A percentile compares a stretch with the other conserved stretches of the same genome.
phyloP scores from a whole-genome alignment of 2,113 vertebrate genomes.

The Plectropomus leopardus region DNA sequence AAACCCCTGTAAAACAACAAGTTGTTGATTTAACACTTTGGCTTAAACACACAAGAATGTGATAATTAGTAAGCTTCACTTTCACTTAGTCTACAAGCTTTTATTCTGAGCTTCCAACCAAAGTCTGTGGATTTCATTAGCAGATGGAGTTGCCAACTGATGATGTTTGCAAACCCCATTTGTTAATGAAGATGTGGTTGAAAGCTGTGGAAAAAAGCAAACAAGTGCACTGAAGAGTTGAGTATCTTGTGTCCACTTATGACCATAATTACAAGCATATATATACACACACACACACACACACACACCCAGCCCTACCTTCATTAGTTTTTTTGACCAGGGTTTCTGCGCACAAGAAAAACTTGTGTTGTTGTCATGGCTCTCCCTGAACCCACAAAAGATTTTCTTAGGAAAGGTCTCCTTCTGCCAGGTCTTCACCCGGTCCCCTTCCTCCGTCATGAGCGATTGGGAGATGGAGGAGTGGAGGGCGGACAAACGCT shows the following conservation, averaged over 20 bases:
- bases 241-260: background rate
- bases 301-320: constrained; percentile 71
- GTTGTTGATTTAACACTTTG: no score
- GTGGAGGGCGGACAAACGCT: constrained; percentile 86
- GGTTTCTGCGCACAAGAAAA: constrained; percentile 88
- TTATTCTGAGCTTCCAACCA: background rate
- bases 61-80: no score
- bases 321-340: constrained; percentile 87
- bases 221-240: background rate
- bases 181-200: background rate
- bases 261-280: background rate
- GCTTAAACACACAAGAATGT: no score
- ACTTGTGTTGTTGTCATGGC: constrained; percentile 80
- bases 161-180: background rate
- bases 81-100: no score
- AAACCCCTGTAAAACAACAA: no score
- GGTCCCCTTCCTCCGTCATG: constrained; percentile 81
- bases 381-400: constrained; percentile 88
- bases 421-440: constrained; percentile 87
- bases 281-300: constrained; percentile 2
- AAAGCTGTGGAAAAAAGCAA: background rate
- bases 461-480: constrained; percentile 86
- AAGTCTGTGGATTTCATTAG: background rate
- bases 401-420: constrained; percentile 87
- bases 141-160: background rate